Evolutionary conservation across 2,888 invertebrate species (phyloP).

Genomic region (Miltochrista miniata): DNA sequence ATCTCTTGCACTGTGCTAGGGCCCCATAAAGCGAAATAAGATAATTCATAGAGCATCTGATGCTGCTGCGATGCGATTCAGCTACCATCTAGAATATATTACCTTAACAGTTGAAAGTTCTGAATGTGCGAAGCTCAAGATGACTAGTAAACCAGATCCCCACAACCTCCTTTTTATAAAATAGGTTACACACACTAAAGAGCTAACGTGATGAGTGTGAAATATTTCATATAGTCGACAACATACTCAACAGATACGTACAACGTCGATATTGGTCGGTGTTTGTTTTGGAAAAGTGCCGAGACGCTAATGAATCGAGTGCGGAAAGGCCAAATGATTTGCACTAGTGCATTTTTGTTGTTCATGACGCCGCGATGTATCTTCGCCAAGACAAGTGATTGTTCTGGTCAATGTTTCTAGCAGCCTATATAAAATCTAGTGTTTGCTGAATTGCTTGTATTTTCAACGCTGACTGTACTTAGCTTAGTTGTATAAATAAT

Average conservation of each 20-base stretch:
- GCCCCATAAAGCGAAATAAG: too few species aligned
- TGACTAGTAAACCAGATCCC: too few species aligned
- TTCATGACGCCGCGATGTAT: conserved; percentile 3
- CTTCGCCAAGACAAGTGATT: too few species aligned
- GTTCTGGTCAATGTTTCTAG: neutral
- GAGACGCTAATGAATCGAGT: conserved; percentile 22
- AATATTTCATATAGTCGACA: conserved; percentile 9
- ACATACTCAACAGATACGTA: conserved; percentile 19
- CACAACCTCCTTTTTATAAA: neutral
- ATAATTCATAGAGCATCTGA: too few species aligned
- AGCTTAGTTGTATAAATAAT: neutral
- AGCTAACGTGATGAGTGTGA: neutral
- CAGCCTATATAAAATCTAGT: conserved; percentile 10
- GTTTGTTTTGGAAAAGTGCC: conserved; percentile 44
- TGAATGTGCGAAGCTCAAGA: too few species aligned
- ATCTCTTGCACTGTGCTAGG: too few species aligned
- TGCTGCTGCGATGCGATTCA: too few species aligned
- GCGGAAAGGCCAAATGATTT: conserved; percentile 20
- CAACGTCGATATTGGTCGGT: conserved; percentile 21
- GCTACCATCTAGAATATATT: too few species aligned
- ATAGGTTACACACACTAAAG: neutral
- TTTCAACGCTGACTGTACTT: neutral
- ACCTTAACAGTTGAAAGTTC: too few species aligned
- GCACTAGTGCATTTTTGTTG: conserved; percentile 19
- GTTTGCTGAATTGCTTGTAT: conserved; percentile 1